These are phyloP conservation scores for Celastrina argiolus DNA, from an alignment of 2,888 invertebrate species.

Conservation along the genomic window DNA sequence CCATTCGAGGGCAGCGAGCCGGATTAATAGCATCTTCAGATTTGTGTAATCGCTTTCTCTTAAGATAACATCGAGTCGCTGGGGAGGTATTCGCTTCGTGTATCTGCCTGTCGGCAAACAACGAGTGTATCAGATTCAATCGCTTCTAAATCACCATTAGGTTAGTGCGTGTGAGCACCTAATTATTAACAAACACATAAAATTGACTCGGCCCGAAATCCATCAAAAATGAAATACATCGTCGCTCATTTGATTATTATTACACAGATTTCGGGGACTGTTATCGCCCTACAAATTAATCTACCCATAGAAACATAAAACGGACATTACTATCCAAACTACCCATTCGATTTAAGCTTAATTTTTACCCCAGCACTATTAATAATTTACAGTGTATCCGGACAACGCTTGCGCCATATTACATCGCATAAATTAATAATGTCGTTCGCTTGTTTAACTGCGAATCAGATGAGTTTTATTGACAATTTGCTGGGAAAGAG, in stretches of 20 bases:
- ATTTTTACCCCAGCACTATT: conserved; percentile 77
- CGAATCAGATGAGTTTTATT: conserved; percentile 79
- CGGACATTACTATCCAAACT: conserved; percentile 69
- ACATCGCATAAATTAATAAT: conserved; percentile 78
- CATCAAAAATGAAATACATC: conserved; percentile 13
- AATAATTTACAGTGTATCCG: conserved; percentile 76
- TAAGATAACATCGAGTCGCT: conserved; percentile 71
- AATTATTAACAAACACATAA: conserved; percentile 4
- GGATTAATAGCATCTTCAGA: conserved; percentile 78
- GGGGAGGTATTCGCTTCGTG: conserved; percentile 59
- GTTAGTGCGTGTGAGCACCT: neutral
- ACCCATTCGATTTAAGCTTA: conserved; percentile 77
- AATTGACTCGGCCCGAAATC: neutral
- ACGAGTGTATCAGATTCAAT: conserved; percentile 34
- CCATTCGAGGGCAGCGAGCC: conserved; percentile 75
- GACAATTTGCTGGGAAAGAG: conserved; percentile 77
- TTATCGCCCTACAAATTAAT: conserved; percentile 66
- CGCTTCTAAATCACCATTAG: conserved; percentile 2
- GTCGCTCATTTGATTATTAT: conserved; percentile 34
- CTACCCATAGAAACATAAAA: conserved; percentile 69
- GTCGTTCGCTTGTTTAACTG: conserved; percentile 77
- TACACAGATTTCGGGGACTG: conserved; percentile 39
- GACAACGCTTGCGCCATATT: conserved; percentile 75
- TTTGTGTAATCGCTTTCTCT: conserved; percentile 78
- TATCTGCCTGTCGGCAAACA: conserved; percentile 35